Evolutionary conservation across 1,140 invertebrate genomes (phyloP), one percentile per base, ranked within the genome.

Genomic region (Scaptodrosophila lebanonensis): DNA sequence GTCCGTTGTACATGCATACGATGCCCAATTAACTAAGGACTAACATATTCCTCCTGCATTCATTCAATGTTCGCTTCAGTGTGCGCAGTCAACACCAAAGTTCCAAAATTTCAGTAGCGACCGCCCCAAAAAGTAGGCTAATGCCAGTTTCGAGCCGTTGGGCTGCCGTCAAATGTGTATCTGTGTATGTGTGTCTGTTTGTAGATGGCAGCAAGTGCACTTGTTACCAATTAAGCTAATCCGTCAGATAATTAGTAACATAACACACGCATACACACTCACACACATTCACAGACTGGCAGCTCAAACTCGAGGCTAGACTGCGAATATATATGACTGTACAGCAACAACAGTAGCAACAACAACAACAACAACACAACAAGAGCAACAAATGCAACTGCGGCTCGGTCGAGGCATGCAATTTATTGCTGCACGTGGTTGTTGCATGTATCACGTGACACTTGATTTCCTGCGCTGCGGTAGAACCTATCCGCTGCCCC

Each of bases 161-260:
- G 75, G 69, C 75, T 69, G 72, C 65, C 54, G 69, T 69, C 69
- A 82, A 79, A 69, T 77, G 73, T 77, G 63, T n/a, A n/a, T n/a
- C n/a, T n/a, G n/a, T n/a, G n/a, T n/a, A n/a, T n/a, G n/a, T n/a
- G n/a, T n/a, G n/a, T n/a, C n/a, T n/a, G n/a, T n/a, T n/a, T n/a
- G n/a, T n/a, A n/a, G n/a, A n/a, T 66, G 73, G 73, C 65, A 82
- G 73, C 61, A 82, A 79, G 73, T 79, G 73, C 73, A 79, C 73
- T 79, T 79, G 75, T 79, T 79, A 79, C 73, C 73, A 79, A 79
- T 79, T 79, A 79, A 79, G 73, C 73, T 79, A 79, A 79, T 79
- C 75, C 75, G 73, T 82, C 73, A 82, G 73, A 79, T 79, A 82
- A 79, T 79, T 82, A 82, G 73, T 82, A 79, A 79, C 73, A 79